phyloP scores from a whole-genome alignment of 2,113 vertebrate genomes.

The Rhodinocichla rosea region DNA sequence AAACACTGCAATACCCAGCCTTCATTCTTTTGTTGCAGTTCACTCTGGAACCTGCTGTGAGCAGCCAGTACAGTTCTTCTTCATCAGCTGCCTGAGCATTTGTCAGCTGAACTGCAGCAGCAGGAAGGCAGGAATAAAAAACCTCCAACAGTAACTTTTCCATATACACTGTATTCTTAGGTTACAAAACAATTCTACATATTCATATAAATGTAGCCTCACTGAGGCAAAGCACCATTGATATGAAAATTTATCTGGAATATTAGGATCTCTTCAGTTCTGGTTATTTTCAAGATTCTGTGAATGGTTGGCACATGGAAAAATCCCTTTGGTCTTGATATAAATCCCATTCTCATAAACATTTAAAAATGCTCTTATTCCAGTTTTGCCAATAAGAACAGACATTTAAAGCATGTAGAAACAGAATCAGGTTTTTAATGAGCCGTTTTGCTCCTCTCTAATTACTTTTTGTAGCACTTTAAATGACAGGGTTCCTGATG shows the following conservation, averaged over 20 bases:
- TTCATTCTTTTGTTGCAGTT: neutral
- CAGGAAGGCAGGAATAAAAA: neutral
- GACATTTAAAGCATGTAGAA: neutral
- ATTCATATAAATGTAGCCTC: neutral
- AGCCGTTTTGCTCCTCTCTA: neutral
- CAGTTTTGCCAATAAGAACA: neutral
- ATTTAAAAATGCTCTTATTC: neutral
- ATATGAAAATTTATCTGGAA: neutral
- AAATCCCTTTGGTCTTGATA: neutral
- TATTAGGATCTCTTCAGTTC: neutral
- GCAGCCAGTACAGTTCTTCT: neutral
- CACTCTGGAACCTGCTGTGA: neutral
- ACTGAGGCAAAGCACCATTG: neutral
- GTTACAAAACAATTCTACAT: neutral
- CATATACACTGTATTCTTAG: neutral
- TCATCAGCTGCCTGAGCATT: neutral
- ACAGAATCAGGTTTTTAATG: neutral
- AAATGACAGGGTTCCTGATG: neutral
- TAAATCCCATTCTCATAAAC: neutral
- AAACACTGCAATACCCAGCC: neutral
- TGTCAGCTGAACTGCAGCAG: neutral
- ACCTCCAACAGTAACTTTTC: neutral
- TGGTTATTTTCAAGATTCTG: neutral
- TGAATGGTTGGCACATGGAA: neutral
- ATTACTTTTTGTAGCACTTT: neutral